Evolutionary conservation across 2,113 vertebrate genomes (phyloP).

Genomic region (Smithornis capensis): DNA sequence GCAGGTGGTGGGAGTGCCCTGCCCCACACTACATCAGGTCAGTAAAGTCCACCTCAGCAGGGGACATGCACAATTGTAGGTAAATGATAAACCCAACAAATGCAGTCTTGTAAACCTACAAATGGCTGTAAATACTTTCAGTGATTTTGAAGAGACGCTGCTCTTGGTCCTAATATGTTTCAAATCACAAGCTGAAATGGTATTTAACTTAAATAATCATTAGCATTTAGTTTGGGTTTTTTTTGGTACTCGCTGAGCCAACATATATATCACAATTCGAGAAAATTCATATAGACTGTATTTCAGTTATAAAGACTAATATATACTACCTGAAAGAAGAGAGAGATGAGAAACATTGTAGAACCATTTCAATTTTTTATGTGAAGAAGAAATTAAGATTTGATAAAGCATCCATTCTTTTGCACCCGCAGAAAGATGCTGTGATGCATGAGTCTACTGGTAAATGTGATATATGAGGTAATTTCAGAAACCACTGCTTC

Average conservation of each 20-base stretch:
- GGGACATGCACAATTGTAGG: not conserved
- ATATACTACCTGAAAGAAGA: not conserved
- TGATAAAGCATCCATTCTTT: not conserved
- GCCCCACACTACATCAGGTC: not conserved
- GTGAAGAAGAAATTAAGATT: not conserved
- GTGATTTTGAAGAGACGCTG: not conserved
- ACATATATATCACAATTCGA: not conserved
- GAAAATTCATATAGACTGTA: not conserved
- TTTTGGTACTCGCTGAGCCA: not conserved
- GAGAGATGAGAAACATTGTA: not conserved
- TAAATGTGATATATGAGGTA: not conserved
- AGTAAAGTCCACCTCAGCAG: not conserved
- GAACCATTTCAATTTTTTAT: not conserved
- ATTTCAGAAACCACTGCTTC: not conserved
- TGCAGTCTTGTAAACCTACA: not conserved
- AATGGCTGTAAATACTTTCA: not conserved
- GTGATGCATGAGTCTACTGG: not conserved
- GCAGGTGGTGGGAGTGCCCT: not conserved
- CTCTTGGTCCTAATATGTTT: not conserved
- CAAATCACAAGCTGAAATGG: not conserved
- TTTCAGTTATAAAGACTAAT: not conserved
- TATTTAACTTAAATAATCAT: not conserved
- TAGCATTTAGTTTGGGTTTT: not conserved
- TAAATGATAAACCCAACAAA: not conserved
- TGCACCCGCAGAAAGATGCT: not conserved